Base-by-base conservation (phyloP, 2,888 invertebrate species). In the Melangyna quadrimaculata region DNA sequence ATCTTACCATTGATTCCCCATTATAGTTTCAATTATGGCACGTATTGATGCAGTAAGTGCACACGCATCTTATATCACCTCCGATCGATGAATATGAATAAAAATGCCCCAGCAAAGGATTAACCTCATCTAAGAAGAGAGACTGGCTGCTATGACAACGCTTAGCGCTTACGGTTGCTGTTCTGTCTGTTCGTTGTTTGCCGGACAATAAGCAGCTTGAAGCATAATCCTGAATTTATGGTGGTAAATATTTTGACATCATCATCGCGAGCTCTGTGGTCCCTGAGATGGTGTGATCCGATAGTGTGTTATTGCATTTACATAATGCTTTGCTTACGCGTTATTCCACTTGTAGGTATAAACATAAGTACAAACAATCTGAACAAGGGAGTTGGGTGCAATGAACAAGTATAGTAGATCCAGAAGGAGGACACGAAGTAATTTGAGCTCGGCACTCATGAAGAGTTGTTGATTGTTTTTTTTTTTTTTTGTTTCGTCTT, bases 161-260 rank as follows among this genome's bases (percentile, higher is more conserved):
- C 75, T 48, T 45, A 35, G 27, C 6, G n/a, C n/a, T n/a, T 29
- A 45, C 29, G 65, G 57, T 59, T 59, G 57, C 40, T 70, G 24
- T 35, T 35, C 57, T 59, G 71, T 61, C 61, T 8, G 27, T 12
- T 45, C 40, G 29, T 77, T 81, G 72, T 67, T 17, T 22, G 22
- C 14, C 14, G 35, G 59, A 81, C 77, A 86, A 80, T 86, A 86
- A 86, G 86, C 72, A 73, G 81, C 86, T 86, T 86, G 77, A 22
- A 73, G 81, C 69, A 81, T 86, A 86, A 86, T 86, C 86, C 81
- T 73, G 86, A 86, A 86, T 86, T 86, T 72, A 86, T 86, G 86
- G 81, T 86, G 86, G 86, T 86, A 86, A 81, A 86, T 86, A 86
- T 86, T 86, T 86, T 86, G 86, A 86, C 86, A 86, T 86, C 86